Percentiles rank a stretch among this genome's conserved stretches.
Evolutionary conservation across 2,797 vertebrate species (phyloP).

Genomic region (Galaxias olidus): DNA sequence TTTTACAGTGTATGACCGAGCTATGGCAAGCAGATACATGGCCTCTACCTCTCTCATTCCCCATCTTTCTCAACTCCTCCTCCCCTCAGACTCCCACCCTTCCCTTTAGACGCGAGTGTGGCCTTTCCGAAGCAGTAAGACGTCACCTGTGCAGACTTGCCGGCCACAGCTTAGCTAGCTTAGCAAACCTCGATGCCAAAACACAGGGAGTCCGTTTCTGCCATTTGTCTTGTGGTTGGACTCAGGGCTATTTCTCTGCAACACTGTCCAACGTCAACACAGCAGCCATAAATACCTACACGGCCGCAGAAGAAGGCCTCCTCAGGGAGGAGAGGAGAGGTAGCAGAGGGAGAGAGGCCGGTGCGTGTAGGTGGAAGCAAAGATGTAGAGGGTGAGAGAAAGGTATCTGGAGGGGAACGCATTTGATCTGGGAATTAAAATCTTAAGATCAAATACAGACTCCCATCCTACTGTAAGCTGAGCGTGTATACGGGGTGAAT

Average conservation of each 20-base stretch:
- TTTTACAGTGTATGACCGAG: conserved; percentile 1
- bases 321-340: conserved; percentile 54
- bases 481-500: background rate
- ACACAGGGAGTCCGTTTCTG: conserved; percentile 59
- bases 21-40: conserved; percentile 11
- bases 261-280: conserved; percentile 75
- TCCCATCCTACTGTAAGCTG: too few species aligned
- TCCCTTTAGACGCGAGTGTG: conserved; percentile 4
- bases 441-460: background rate
- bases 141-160: conserved; percentile 63
- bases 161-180: conserved; percentile 56
- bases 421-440: conserved; percentile 40
- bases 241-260: conserved; percentile 71
- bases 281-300: conserved; percentile 64
- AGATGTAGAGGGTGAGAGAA: conserved; percentile 39
- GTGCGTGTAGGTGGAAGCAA: conserved; percentile 34
- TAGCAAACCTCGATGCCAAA: conserved; percentile 58
- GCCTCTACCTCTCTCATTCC: conserved; percentile 35
- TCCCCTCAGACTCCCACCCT: background rate
- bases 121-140: conserved; percentile 52
- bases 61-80: conserved; percentile 25
- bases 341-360: conserved; percentile 20
- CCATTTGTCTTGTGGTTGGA: conserved; percentile 75
- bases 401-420: conserved; percentile 33
- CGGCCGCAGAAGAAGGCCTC: conserved; percentile 65